Base-by-base conservation (phyloP, 2,888 invertebrate genomes). In the Sarcophaga carnaria region DNA sequence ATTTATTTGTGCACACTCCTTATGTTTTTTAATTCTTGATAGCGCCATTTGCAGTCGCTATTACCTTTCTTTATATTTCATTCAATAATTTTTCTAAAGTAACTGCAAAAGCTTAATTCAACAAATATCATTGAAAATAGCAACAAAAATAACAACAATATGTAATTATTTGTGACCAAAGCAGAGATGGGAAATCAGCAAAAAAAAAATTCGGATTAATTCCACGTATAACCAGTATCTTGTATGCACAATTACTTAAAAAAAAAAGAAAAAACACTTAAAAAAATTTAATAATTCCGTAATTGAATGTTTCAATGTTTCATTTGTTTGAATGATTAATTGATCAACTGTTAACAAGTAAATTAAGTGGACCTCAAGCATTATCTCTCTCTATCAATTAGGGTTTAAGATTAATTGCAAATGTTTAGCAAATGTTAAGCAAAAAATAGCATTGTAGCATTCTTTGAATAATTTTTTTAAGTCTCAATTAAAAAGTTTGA, bases 291-390 rank as follows among this genome's bases (percentile, higher is more conserved):
- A 37, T 37, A 37, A 37, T 37, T 37, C 37, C 8, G 37, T 37
- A 37, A 37, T 37, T 37, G 37, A 37, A 37, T 37, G 37, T 37
- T 37, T 37, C 37, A 37, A 37, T 37, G 37, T 37, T 37, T 37
- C 37, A 37, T 37, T 37, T 37, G 37, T 37, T 72, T 37, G 59
- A 60, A 72, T 72, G 71, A 72, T 72, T 72, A 72, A 72, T 72
- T 72, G 71, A 37, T 60, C 14, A n/a, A 69, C 45, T 14, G 49
- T 49, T 69, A 45, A 49, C 69, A 69, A 69, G 47, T 49, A 69
- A 69, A 69, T 49, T 69, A 14, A 67, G 17, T 45, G n/a, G 45
- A 45, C 17, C 37, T 37, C 37, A 37, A 37, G 37, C 10, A 37
- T 37, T 37, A 37, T 37, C 37, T 37, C 10, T 12, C 20, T 67